Conservation (phyloP, 35 echinoderm and acorn worm species). For the Anneissia japonica region DNA sequence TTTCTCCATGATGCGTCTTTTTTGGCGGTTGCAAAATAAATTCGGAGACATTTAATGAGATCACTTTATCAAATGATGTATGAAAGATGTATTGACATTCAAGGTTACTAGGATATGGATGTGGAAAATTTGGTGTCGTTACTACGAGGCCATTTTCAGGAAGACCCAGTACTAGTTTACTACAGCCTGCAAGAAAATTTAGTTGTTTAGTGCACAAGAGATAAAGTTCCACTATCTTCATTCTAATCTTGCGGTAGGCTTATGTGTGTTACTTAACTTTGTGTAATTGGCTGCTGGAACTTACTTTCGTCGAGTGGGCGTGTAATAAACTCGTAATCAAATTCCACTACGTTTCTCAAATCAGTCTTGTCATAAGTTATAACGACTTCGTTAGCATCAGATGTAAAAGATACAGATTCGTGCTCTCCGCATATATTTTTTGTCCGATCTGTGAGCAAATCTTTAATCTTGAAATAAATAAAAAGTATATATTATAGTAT, state of each 20-base stretch:
- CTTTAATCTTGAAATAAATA: constrained; percentile 2
- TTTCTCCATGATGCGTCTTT: background rate
- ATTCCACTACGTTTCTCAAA: background rate
- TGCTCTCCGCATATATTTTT: background rate
- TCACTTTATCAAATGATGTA: background rate
- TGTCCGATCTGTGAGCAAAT: background rate
- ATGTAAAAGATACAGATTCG: background rate
- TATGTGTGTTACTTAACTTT: too few relatives aligned
- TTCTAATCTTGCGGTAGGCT: too few relatives aligned
- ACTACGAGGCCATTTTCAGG: background rate
- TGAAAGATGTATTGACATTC: constrained; percentile 9
- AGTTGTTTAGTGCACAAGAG: too few relatives aligned
- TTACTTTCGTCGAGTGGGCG: background rate
- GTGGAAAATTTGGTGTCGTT: constrained; percentile 1
- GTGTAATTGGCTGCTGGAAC: too few relatives aligned
- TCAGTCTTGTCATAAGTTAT: background rate
- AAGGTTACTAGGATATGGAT: background rate
- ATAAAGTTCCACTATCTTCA: too few relatives aligned
- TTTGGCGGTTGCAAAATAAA: constrained; percentile 13
- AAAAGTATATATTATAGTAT: too few relatives aligned
- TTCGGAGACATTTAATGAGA: constrained; percentile 2
- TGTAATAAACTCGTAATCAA: background rate
- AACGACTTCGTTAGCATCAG: constrained; percentile 1
- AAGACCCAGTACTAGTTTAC: background rate
- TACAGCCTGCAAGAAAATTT: background rate